phyloP scores from a whole-genome alignment of 2,888 invertebrate species.

The Fabriciana adippe region DNA sequence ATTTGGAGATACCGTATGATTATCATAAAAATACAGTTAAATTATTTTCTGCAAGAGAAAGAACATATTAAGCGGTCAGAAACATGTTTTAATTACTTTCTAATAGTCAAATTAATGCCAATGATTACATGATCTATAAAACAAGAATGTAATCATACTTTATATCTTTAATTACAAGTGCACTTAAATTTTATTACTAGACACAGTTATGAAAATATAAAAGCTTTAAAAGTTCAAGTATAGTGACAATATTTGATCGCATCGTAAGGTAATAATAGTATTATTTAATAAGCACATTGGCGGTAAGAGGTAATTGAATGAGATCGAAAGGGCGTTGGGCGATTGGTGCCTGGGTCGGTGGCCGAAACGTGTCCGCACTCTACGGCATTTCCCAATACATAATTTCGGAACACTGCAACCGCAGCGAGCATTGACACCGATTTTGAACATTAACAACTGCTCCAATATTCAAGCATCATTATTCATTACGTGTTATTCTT shows the following conservation, averaged over 20 bases:
- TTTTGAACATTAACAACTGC: constrained; percentile 68
- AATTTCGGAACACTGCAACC: constrained; percentile 79
- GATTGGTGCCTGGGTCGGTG: constrained; percentile 52
- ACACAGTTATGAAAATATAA: too few species aligned
- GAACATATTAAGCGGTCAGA: constrained; percentile 15
- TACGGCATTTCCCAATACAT: constrained; percentile 71
- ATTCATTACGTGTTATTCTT: constrained; percentile 39
- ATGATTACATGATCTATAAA: too few species aligned
- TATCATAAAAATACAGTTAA: constrained; percentile 12
- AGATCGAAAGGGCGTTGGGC: constrained; percentile 64
- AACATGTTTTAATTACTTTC: constrained; percentile 15
- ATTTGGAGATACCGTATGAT: constrained; percentile 74
- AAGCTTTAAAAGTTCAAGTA: too few species aligned
- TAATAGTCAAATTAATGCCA: background rate
- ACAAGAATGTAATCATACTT: too few species aligned
- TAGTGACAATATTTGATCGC: constrained; percentile 13
- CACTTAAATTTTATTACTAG: too few species aligned
- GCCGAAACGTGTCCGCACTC: constrained; percentile 48
- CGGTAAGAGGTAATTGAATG: constrained; percentile 59
- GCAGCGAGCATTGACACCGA: constrained; percentile 81
- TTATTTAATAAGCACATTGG: constrained; percentile 37
- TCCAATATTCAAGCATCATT: constrained; percentile 51
- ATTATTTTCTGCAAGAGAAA: constrained; percentile 15
- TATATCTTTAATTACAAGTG: too few species aligned
- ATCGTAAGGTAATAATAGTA: background rate